Evolutionary conservation across 2,797 vertebrate species (phyloP), one percentile per base, ranked within the genome.

Genomic region (Pseudochaenichthys georgianus): DNA sequence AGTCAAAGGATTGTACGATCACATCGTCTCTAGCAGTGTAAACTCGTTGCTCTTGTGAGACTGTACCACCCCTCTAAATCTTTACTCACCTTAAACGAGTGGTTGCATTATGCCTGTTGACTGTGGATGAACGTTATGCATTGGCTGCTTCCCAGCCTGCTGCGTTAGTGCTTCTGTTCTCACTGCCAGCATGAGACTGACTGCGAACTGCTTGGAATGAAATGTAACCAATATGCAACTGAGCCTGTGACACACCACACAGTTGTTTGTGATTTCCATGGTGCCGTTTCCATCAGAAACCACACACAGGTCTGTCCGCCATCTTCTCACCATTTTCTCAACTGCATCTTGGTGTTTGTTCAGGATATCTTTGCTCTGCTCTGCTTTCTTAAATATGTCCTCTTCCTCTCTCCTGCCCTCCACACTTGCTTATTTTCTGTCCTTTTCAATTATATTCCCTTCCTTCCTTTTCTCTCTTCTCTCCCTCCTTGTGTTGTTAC

Each of bases 321-420:
- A 92, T 87, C 88, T 87, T 86, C 75, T 87, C 89, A 79, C 83
- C 90, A 77, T 90, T 78, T 86, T 82, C 87, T 95, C 93, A 93
- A 90, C 93, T 94, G 95, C 95, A 95, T 96, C 95, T 95, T 90
- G 94, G 93, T 95, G 94, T 83, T 87, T 90, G 83, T 93, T 90
- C 87, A 93, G 92, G 90, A 93, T 96, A 93, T 96, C 94, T 96
- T 92, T 96, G 95, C 96, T 96, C 96, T 97, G 94, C 95, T 96
- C 93, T 96, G 93, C 97, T 96, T 90, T 94, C 92, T 95, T 96
- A 95, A 97, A 96, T 95, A 95, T 96, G 63, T 92, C 82, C 88
- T 91, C 88, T 89, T 81, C 86, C 90, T 95, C 94, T 92, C 86
- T 95, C 95, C 92, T 91, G 52, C 73, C 34, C 34, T 38, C 34